Percentiles rank a stretch among this genome's conserved stretches.
Conservation (phyloP, 2,888 invertebrate genomes). For the Aphrophora alni region DNA sequence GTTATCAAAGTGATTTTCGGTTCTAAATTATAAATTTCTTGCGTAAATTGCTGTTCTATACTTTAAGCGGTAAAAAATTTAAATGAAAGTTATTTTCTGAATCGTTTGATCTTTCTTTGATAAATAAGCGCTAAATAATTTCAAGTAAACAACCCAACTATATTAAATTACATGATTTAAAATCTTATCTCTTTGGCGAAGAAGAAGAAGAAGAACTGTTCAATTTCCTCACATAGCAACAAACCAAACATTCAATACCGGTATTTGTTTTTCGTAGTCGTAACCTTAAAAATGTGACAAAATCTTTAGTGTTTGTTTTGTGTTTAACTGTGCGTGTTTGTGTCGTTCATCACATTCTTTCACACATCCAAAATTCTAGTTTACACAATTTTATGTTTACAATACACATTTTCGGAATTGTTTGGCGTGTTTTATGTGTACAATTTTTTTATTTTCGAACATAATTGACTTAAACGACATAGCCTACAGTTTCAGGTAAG, state of each 20-base stretch:
- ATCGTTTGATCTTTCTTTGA: too few relatives aligned
- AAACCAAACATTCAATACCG: background rate
- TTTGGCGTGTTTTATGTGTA: background rate
- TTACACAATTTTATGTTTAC: background rate
- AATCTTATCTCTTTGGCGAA: background rate
- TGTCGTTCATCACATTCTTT: background rate
- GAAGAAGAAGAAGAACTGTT: background rate
- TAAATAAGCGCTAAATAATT: too few relatives aligned
- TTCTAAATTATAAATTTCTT: too few relatives aligned
- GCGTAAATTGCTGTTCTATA: too few relatives aligned
- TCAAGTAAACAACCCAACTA: too few relatives aligned
- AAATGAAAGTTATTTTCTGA: too few relatives aligned
- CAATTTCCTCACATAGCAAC: background rate
- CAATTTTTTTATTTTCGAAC: too few relatives aligned
- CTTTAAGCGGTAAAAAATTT: too few relatives aligned
- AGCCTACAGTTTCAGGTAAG: too few relatives aligned
- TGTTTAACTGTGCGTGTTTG: background rate
- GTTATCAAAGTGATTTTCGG: too few relatives aligned
- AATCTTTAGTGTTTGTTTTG: background rate
- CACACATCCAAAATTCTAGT: background rate
- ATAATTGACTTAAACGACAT: too few relatives aligned
- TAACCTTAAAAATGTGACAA: background rate
- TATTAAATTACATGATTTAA: too few relatives aligned
- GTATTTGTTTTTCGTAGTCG: background rate
- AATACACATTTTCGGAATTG: background rate